Evolutionary conservation across 2,797 vertebrate genomes (phyloP), one percentile per base, ranked within the genome.

Genomic region (Eutrigla gurnardus): DNA sequence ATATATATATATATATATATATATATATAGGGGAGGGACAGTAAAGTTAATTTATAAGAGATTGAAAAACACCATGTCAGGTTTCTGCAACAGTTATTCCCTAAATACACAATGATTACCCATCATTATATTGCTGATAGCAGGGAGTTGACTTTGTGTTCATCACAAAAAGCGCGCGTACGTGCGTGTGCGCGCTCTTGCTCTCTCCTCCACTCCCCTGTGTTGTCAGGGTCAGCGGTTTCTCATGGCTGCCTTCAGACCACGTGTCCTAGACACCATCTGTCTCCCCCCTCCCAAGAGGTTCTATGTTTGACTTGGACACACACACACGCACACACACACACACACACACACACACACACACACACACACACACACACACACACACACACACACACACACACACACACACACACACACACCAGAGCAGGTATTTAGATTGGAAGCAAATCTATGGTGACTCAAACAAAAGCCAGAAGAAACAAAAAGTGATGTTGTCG

Each of bases 211-310:
- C 62, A 59, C 70, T 70, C 68, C 65, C 70, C 62, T 60, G n/a
- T 54, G 42, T 76, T 76, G 57, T 82, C 60, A 85, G 81, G 85
- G 90, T 92, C 88, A 89, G 7, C 67, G 49, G 66, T 89, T 90
- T 90, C 88, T 89, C 85, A 89, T 86, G 83, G 70, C 75, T 73
- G 76, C 65, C 58, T 75, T 40, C 58, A 73, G 73, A 79, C 75
- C 78, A 80, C 60, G 15, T 83, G 82, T 80, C 52, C 42, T 52
- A 36, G 55, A 39, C 18, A 4, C 91, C 90, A 93, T 90, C 90
- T 92, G 88, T 81, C 88, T 52, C 67, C 66, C 17, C 58, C 60
- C 64, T 59, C 15, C 17, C 49, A 63, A 67, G 75, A 65, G 66
- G 53, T 70, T 65, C 25, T 52, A 47, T 25, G 39, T 65, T 55